Conservation (phyloP, 2,888 invertebrate genomes). For the Sisyra terminalis region DNA sequence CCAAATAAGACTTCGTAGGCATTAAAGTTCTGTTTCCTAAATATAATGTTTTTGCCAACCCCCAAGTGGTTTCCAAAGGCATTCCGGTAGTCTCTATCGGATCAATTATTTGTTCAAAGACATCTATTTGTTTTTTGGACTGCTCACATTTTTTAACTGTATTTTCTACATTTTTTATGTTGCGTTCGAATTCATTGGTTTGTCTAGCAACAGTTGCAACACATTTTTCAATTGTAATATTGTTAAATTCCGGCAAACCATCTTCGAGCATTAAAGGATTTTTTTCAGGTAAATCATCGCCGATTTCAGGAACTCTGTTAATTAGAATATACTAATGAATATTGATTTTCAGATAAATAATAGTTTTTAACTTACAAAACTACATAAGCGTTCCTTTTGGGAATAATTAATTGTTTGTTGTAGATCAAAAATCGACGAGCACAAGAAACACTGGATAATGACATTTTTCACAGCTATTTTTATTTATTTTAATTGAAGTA, state of each 20-base stretch:
- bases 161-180: slow-evolving; percentile 50
- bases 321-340: slow-evolving; percentile 12
- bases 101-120: slow-evolving; percentile 51
- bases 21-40: slow-evolving; percentile 62
- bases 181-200: slow-evolving; percentile 64
- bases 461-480: too few relatives aligned
- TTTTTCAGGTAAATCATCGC: slow-evolving; percentile 61
- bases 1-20: slow-evolving; percentile 61
- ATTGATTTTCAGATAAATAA: not conserved
- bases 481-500: too few relatives aligned
- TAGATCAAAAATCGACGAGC: too few relatives aligned
- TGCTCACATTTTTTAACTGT: slow-evolving; percentile 24
- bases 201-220: slow-evolving; percentile 71
- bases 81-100: slow-evolving; percentile 57
- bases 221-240: slow-evolving; percentile 69
- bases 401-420: too few relatives aligned
- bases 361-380: too few relatives aligned
- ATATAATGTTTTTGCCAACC: slow-evolving; percentile 69
- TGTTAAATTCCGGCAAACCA: slow-evolving; percentile 65
- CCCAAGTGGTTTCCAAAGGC: slow-evolving; percentile 72
- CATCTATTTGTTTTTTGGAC: slow-evolving; percentile 30
- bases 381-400: too few relatives aligned
- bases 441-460: too few relatives aligned
- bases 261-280: slow-evolving; percentile 57
- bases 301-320: slow-evolving; percentile 63